Base-by-base conservation (phyloP, 2,888 invertebrate genomes). In the Hyposoter didymator region DNA sequence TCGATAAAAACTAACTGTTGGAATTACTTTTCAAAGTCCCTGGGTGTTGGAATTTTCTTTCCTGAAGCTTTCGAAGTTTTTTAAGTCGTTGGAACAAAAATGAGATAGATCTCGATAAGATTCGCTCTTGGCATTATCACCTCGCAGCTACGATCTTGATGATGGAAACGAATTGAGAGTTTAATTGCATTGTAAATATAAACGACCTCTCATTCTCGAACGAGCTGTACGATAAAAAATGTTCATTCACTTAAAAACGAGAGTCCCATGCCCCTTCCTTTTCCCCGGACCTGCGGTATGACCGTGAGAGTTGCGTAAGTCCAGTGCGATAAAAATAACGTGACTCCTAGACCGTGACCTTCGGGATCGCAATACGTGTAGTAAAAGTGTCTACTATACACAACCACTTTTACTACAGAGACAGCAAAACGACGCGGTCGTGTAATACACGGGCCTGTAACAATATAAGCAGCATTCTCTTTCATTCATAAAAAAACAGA, bases 341-440 rank as follows among this genome's bases (percentile, higher is more conserved):
- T 52, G 52, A 35, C 76, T 84, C 82, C 82, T 84, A 84, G 84
- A 84, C 84, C 84, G 84, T 84, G 82, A 84, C 84, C 84, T 84
- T 84, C 84, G 73, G 22, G 75, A 72, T 69, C 62, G 43, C 81
- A 70, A 28, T 66, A 47, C 66, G 72, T 32, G 39, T 39, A 76
- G 75, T 76, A 76, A 74, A 45, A 74, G 76, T 66, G 19, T 75
- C 45, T 75, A 75, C 75, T 55, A 43, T 55, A 43, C 43, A 79
- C 49, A 70, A 84, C 80, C 28, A 66, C 47, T 78, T 67, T 52
- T 64, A 64, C 70, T 39, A 43, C 39, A 28, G 45, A 64, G 75
- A 75, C 80, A 66, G 66, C 39, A 55, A 70, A 80, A 79, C 55
- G 43, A 76, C 64, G 52, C 49, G 45, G 43, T n/a, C 75, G 64